Conservation (phyloP, 1,140 invertebrate species). For the Phocides pigmalion region DNA sequence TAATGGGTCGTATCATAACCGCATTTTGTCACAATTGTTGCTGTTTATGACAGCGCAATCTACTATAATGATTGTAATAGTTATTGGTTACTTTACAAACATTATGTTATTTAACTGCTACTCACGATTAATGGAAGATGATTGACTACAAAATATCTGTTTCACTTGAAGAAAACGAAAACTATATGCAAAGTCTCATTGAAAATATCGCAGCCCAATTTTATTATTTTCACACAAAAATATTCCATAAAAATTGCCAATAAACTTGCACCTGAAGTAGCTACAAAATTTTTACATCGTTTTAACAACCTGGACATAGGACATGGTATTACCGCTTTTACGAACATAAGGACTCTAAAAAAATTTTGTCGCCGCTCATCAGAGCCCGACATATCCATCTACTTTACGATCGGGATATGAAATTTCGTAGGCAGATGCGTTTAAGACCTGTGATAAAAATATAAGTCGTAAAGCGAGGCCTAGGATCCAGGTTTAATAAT, state of each 20-base stretch:
- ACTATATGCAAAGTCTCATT: too few species aligned
- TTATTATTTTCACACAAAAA: too few species aligned
- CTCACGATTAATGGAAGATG: too few species aligned
- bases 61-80: neutral
- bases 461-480: conserved; percentile 15
- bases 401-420: conserved; percentile 27
- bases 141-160: too few species aligned
- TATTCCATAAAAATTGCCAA: neutral
- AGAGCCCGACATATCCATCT: conserved; percentile 17
- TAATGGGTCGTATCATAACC: neutral
- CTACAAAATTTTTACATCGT: neutral
- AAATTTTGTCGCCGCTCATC: conserved; percentile 23
- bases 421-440: conserved; percentile 34
- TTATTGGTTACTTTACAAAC: too few species aligned
- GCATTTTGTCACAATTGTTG: conserved; percentile 2
- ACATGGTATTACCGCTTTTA: conserved; percentile 11
- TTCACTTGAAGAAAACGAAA: too few species aligned
- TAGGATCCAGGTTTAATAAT: conserved; percentile 8
- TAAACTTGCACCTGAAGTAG: neutral
- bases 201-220: too few species aligned
- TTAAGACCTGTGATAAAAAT: conserved; percentile 33
- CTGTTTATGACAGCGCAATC: neutral
- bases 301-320: conserved; percentile 26
- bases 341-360: conserved; percentile 11
- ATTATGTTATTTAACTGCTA: too few species aligned